phyloP scores from a whole-genome alignment of 2,113 vertebrate species.

The Sarotherodon lohbergeri region DNA sequence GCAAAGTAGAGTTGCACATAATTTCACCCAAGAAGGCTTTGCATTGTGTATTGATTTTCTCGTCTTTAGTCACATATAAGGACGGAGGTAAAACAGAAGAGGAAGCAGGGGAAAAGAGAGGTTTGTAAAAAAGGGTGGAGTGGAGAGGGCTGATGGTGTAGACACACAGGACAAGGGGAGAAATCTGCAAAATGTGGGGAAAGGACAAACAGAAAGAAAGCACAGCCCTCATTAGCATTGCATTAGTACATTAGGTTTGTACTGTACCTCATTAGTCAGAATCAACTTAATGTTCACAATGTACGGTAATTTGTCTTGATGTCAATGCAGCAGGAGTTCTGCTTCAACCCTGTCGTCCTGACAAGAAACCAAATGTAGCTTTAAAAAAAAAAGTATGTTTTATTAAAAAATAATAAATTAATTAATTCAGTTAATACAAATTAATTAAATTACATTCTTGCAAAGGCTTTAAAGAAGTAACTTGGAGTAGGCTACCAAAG shows the following conservation, averaged over 20 bases:
- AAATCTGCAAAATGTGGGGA: neutral
- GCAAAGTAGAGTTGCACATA: constrained; percentile 3
- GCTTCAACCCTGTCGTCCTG: neutral
- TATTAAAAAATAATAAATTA: neutral
- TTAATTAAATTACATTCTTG: neutral
- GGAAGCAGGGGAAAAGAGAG: neutral
- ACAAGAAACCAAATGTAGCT: neutral
- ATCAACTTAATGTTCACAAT: neutral
- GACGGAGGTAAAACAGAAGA: neutral
- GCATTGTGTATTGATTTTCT: neutral
- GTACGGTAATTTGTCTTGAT: neutral
- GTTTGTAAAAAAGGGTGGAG: neutral
- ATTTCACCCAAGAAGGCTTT: constrained; percentile 28
- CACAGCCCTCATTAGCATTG: neutral
- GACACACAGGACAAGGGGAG: neutral
- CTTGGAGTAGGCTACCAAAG: neutral
- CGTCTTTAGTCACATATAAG: neutral
- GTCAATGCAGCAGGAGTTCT: neutral
- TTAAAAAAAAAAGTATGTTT: neutral
- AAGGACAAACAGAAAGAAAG: neutral
- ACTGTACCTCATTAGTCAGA: neutral
- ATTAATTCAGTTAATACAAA: neutral
- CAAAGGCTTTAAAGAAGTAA: neutral
- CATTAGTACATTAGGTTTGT: neutral
- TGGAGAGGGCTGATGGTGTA: neutral